These are phyloP conservation scores for Branchellion lobata DNA, from an alignment of 2,888 invertebrate species.

Conservation along the genomic window DNA sequence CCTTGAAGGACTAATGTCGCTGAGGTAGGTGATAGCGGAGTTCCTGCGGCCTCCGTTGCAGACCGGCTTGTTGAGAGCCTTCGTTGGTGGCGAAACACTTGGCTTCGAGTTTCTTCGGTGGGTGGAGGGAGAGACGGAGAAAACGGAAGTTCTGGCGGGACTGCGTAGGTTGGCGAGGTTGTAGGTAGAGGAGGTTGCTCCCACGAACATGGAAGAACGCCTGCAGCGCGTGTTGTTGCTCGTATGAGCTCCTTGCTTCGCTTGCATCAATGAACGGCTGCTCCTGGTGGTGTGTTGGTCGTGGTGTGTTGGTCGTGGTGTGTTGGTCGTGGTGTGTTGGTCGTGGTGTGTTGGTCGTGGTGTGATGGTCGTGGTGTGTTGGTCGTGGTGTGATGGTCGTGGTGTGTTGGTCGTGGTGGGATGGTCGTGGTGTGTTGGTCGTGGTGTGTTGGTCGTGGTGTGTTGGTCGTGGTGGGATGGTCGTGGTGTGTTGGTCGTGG, in stretches of 20 bases:
- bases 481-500: too few relatives aligned
- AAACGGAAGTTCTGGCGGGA: background rate
- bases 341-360: background rate
- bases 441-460: too few relatives aligned
- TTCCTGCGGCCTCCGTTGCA: constrained; percentile 39
- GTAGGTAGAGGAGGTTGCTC: background rate
- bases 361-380: too few relatives aligned
- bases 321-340: background rate
- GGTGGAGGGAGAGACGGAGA: constrained; percentile 20
- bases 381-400: too few relatives aligned
- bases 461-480: too few relatives aligned
- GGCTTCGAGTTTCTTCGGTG: constrained; percentile 42
- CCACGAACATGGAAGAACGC: constrained; percentile 32
- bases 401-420: too few relatives aligned
- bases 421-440: too few relatives aligned
- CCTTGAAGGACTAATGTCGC: constrained; percentile 35
- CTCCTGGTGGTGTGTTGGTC: too few relatives aligned
- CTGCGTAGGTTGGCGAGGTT: background rate
- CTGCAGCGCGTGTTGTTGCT: background rate
- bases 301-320: background rate
- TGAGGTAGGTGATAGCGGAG: constrained; percentile 47
- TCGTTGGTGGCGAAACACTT: constrained; percentile 5
- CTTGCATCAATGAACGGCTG: too few relatives aligned
- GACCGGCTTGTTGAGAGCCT: background rate
- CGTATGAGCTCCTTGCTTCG: too few relatives aligned